A percentile compares a stretch with the other conserved stretches of the same genome.
Conservation (phyloP, 2,888 invertebrate species). For the Netelia fuscicornis region DNA sequence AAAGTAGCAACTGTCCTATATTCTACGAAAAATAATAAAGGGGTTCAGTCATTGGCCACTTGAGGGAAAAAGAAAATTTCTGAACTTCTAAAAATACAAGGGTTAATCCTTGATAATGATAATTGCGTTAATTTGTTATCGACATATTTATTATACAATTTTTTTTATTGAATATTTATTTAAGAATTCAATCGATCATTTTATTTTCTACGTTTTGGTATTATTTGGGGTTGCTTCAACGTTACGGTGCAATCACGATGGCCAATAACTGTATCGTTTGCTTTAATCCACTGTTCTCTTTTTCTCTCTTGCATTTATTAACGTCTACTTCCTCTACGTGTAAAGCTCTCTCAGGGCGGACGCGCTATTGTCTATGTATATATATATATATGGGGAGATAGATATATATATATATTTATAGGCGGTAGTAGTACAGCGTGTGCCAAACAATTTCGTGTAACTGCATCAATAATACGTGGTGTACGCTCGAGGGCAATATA, state of each 20-base stretch:
- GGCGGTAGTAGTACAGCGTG: slow-evolving; percentile 23
- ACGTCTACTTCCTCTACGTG: neutral
- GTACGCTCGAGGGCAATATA: slow-evolving; percentile 23
- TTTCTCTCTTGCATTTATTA: neutral
- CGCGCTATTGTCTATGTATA: neutral
- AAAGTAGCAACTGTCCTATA: no score
- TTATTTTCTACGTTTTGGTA: no score
- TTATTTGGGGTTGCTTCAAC: no score
- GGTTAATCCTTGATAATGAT: no score
- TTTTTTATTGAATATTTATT: no score
- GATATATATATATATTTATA: neutral
- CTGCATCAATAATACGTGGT: slow-evolving; percentile 61
- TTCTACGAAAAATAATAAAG: no score
- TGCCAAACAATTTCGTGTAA: slow-evolving; percentile 65
- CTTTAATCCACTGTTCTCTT: neutral
- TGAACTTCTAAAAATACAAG: no score
- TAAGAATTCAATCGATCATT: no score
- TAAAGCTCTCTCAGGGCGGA: neutral
- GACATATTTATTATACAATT: no score
- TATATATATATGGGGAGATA: slow-evolving; percentile 1
- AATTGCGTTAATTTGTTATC: no score
- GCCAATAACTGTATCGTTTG: neutral
- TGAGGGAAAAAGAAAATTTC: no score
- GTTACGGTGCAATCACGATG: neutral
- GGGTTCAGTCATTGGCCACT: no score